Base-by-base conservation (phyloP, 2,113 vertebrate genomes). In the Channa argus region DNA sequence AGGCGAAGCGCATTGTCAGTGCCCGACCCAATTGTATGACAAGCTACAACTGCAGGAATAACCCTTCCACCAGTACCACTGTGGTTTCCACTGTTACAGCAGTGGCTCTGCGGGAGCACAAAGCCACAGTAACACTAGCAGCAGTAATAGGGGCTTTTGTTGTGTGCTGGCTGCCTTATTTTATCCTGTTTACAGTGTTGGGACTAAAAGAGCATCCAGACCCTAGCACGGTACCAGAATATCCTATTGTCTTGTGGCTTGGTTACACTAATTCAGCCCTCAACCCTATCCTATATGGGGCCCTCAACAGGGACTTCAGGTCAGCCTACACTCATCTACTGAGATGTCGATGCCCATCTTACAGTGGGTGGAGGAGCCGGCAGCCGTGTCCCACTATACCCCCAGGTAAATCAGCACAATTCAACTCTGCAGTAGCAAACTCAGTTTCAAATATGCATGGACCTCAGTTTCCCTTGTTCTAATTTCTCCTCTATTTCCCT, bases 211-310 rank as follows among this genome's bases (percentile, higher is more conserved):
- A 94, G n/a, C 72, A 92, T 0, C 64, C 87, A 41, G 93, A 94
- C 14, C 75, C 91, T 2, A 92, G 91, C 71, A 83, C 77, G 2
- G 83, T 79, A 49, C 76, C 80, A 39, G 83, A 33, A 63, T 92
- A 67, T 52, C 47, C 88, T 2, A 64, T 93, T 49, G 93, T 94
- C 67, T 69, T 94, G 74, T 99, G 98, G 97, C 89, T 99, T 74
- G 98, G 98, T 67, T 99, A 99, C 0, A 75, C 95, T 80, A 99
- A 99, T 92, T 99, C 98, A 3, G 97, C 96, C 13, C 88, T 99
- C 65, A 99, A 99, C 80, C 98, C 98, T 41, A 89, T 99, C 37
- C 93, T 99, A 43, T 99, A 99, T 0, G 97, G 96, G 2, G 94
- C 95, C 0, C 91, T 99, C 45, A 99, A 97, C 88, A 95, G 94